phyloP scores from a whole-genome alignment of 2,888 invertebrate genomes.

The Drosophila subsilvestris region DNA sequence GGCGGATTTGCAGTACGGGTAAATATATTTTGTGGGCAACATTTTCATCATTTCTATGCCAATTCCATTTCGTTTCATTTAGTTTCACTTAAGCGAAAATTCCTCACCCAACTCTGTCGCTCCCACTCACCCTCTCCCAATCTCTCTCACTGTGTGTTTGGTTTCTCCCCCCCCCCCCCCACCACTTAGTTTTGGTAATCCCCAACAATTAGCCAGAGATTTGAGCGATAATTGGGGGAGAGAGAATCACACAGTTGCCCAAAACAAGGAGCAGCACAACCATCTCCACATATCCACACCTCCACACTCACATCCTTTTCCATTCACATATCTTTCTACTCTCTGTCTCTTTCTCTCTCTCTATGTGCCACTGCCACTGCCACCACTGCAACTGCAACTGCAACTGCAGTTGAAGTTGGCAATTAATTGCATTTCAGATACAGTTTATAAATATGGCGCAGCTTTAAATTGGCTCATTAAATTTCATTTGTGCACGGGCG shows the following conservation, averaged over 20 bases:
- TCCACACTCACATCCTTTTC: neutral
- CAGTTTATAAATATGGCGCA: constrained; percentile 72
- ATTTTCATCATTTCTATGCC: constrained; percentile 17
- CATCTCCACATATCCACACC: no score
- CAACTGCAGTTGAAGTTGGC: constrained; percentile 44
- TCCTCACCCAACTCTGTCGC: no score
- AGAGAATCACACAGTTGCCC: constrained; percentile 19
- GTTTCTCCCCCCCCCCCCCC: constrained; percentile 14
- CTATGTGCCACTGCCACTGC: neutral
- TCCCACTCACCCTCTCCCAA: neutral
- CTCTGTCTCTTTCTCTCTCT: neutral
- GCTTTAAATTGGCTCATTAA: constrained; percentile 76
- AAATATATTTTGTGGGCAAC: neutral
- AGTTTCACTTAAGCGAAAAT: neutral
- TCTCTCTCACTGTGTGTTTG: constrained; percentile 24
- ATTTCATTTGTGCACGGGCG: constrained; percentile 71
- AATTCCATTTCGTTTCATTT: constrained; percentile 9
- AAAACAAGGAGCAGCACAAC: constrained; percentile 4
- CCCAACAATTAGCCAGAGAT: constrained; percentile 42
- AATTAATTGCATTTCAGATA: constrained; percentile 72
- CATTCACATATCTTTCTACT: neutral
- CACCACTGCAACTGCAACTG: constrained; percentile 1
- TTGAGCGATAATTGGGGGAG: constrained; percentile 40
- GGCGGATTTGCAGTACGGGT: no score
- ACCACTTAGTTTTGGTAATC: constrained; percentile 40